phyloP scores from a whole-genome alignment of 2,113 vertebrate genomes.

The Phalacrocorax brasilianus region DNA sequence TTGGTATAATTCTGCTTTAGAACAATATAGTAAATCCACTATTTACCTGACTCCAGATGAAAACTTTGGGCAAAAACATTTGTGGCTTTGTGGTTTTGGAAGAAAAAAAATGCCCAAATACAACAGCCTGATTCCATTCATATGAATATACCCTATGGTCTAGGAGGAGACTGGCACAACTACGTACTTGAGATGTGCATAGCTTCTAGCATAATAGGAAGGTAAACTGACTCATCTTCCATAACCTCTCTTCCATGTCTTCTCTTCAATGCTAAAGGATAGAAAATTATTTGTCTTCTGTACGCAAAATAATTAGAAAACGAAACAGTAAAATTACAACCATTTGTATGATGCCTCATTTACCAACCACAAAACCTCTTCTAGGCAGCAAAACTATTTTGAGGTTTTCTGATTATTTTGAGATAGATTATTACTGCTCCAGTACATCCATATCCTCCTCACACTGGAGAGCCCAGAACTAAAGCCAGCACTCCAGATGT shows the following conservation, averaged over 20 bases:
- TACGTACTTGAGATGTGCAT: neutral
- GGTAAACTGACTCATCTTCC: neutral
- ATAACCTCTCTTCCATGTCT: neutral
- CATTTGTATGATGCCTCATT: neutral
- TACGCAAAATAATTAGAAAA: neutral
- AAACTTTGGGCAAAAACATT: neutral
- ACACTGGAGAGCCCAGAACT: neutral
- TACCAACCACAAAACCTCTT: neutral
- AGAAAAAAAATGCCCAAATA: neutral
- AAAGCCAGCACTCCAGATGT: neutral
- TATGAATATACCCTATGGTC: neutral
- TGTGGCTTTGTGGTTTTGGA: neutral
- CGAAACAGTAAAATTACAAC: neutral
- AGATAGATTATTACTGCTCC: neutral
- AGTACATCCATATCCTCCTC: neutral
- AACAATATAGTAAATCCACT: neutral
- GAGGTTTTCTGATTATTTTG: neutral
- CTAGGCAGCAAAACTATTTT: neutral
- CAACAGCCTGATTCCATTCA: neutral
- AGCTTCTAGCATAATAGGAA: neutral
- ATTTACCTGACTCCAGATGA: neutral
- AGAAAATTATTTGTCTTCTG: neutral
- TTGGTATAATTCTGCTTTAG: neutral
- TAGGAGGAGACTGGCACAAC: neutral
- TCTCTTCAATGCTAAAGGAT: neutral